These are phyloP conservation scores for Drosophila parvula DNA, from an alignment of 1,140 invertebrate species.

Conservation along the genomic window DNA sequence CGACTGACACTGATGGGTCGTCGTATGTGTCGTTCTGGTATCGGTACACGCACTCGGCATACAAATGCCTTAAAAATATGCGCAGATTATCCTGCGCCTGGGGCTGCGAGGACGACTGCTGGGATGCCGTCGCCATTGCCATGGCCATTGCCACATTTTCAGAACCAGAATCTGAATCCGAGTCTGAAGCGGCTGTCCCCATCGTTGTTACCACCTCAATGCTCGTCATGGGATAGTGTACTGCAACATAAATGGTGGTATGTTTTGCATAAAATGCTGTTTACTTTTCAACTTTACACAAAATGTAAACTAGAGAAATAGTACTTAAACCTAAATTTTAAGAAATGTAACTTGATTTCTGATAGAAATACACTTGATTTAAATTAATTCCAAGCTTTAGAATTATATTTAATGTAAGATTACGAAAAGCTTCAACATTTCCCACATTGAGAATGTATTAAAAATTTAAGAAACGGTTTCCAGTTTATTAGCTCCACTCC, in stretches of 20 bases:
- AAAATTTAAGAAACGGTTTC: neutral
- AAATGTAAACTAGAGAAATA: neutral
- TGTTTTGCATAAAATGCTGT: neutral
- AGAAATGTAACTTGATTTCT: neutral
- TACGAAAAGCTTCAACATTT: neutral
- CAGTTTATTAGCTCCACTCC: too few relatives aligned
- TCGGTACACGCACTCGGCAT: conserved; percentile 69
- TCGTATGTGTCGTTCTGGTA: conserved; percentile 62
- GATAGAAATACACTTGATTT: neutral
- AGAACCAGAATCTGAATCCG: neutral
- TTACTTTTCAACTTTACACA: neutral
- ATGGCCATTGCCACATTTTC: conserved; percentile 21
- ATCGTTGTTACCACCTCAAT: conserved; percentile 11
- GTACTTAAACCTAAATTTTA: too few relatives aligned
- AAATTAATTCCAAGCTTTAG: too few relatives aligned
- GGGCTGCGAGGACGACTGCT: conserved; percentile 10
- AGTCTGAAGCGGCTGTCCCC: conserved; percentile 12
- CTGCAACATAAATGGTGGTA: neutral
- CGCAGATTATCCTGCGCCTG: conserved; percentile 63
- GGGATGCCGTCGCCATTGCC: conserved; percentile 1
- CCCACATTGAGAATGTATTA: neutral
- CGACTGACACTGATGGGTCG: conserved; percentile 21
- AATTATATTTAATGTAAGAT: neutral
- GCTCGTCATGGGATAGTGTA: conserved; percentile 24
- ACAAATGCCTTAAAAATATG: conserved; percentile 71